Base-by-base conservation (phyloP, 2,888 invertebrate genomes). In the Apamea monoglypha region DNA sequence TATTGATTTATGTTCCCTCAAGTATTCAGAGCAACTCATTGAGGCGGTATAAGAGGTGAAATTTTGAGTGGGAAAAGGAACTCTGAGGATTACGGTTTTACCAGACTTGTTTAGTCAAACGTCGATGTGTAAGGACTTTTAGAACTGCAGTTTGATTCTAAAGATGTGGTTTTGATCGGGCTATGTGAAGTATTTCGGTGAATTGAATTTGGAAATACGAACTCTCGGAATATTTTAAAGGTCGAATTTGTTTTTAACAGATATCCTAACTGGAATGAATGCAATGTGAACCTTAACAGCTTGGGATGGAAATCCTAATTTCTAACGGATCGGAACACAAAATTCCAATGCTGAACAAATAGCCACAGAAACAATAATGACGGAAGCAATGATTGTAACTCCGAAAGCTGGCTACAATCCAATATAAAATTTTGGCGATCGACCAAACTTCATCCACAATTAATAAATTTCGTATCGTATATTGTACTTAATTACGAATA, bases 351-450 rank as follows among this genome's bases (percentile, higher is more conserved):
- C 63, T 74, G 29, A 75, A 81, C 44, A 64, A 25, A 36, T 40
- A 47, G 36, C 56, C 47, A 72, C 40, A 44, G n/a, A 73, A 76
- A 70, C 76, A 82, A 77, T 86, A 74, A 86, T 79, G 76, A 82
- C 80, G 68, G 73, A 84, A 85, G 74, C 83, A 84, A 90, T 88
- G 76, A 88, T 88, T 83, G 81, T 88, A 77, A 81, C 70, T 74
- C 74, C 40, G 32, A 32, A 76, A 63, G 61, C 72, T 89, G 88
- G 90, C 90, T 84, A 61, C 78, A 78, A 79, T 82, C 90, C 90
- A 90, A 88, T 83, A 82, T 75, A 87, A 83, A 83, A 83, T 80
- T 25, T 85, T 88, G 90, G 90, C 90, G 6, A 63, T 80, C 76
- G 74, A 83, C 90, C 88, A 88, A 90, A 88, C 21, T 82, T 80